These are phyloP conservation scores for Coracopsis vasa DNA, from an alignment of 2,113 vertebrate genomes.

Conservation along the genomic window DNA sequence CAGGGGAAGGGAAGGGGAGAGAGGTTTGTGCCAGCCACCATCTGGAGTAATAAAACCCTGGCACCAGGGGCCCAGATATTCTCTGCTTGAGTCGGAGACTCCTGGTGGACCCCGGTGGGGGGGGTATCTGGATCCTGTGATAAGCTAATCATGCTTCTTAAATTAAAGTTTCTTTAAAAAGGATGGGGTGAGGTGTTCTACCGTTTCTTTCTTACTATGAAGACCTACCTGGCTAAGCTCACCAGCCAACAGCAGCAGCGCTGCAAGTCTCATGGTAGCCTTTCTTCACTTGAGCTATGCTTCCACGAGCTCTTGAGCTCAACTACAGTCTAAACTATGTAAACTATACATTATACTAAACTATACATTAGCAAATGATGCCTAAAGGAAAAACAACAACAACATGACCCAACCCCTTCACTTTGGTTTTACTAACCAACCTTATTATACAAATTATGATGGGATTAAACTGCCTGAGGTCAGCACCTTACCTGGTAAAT, in stretches of 20 bases:
- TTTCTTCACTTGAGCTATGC: neutral
- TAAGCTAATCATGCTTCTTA: neutral
- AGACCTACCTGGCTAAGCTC: neutral
- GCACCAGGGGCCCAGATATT: neutral
- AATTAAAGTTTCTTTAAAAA: neutral
- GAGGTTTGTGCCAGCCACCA: rapidly evolving
- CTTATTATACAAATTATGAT: neutral
- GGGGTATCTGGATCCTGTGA: neutral
- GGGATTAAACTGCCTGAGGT: neutral
- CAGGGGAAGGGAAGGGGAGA: neutral
- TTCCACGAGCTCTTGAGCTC: neutral
- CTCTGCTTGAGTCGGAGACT: neutral
- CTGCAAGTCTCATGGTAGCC: neutral
- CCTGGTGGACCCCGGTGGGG: no score
- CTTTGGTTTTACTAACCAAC: neutral
- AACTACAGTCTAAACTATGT: neutral
- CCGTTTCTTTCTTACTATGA: neutral
- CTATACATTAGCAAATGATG: neutral
- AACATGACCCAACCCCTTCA: neutral
- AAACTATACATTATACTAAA: neutral
- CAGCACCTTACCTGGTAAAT: neutral
- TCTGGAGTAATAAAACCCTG: no score
- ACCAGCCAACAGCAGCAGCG: neutral
- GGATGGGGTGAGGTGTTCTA: neutral
- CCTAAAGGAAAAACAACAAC: neutral